Evolutionary conservation across 1,140 invertebrate species (phyloP), one percentile per base, ranked within the genome.

Genomic region (Aplysia californica): DNA sequence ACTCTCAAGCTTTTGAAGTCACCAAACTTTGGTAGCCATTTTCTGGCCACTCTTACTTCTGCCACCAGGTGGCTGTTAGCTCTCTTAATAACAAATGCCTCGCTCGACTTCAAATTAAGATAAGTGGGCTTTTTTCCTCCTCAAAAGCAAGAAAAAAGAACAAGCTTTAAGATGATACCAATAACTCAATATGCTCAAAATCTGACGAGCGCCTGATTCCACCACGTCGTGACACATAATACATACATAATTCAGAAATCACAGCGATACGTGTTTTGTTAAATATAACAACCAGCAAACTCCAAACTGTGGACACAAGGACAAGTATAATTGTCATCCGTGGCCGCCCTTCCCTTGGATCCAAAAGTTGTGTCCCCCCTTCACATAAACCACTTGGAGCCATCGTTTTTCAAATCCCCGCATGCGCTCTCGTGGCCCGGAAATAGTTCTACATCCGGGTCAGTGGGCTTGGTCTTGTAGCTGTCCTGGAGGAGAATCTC

Each of bases 401-500:
- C 78, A 65, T 85, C 84, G 66, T 82, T 81, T 31, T 74, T 71
- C 15, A 82, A 76, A 36, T 82, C 73, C 41, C 78, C 75, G 56
- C 82, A 83, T 21, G 79, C 69, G 33, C 77, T 76, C 26, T 81
- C 75, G 5, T 72, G 71, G 3, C 80, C 83, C 2, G 85, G 85
- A 71, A 85, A 86, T 18, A 86, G 59, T 35, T 78, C 76, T n/a
- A 84, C 79, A 20, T 78, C 75, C 1, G 74, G 69, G 33, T 77
- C 67, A 21, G 74, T 59, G 39, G 71, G 56, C 26, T 61, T 75
- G 1, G 58, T 61, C 33, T 83, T 83, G 64, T 82, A 80, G 20
- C 83, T 78, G 73, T 83, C 82, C 55, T 83, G 82, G 15, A 86
- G 79, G 10, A 86, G 59, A 56, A 81, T 79, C 66, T 86, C 85